Evolutionary conservation across 2,888 invertebrate species (phyloP), one percentile per base, ranked within the genome.

Genomic region (Chloromyia formosa): DNA sequence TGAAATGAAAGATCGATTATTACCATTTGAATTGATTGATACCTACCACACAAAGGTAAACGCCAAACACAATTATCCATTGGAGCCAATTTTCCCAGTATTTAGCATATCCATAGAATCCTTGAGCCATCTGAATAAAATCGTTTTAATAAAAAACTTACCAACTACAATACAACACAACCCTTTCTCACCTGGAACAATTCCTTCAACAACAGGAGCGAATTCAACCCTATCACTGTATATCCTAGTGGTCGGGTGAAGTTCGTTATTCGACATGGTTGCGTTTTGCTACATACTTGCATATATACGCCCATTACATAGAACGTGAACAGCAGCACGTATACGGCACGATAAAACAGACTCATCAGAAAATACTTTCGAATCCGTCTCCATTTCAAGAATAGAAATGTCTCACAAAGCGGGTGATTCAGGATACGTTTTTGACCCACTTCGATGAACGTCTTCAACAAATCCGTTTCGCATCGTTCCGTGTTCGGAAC

Each of bases 71-170:
- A 68, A 94, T 93, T 20, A 92, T 86, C 89, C 93, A 91, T 82
- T 94, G 94, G 62, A 94, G 86, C 90, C 92, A 93, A 83, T 95
- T 94, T 82, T 95, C 94, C 93, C 94, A 94, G 78, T 93, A 91
- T 78, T 89, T 88, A 1, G 92, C 88, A 80, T 95, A 94, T n/a
- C 88, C 88, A 27, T 87, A 88, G 84, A 92, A 89, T 66, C 90
- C 90, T 76, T 94, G 92, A 0, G 90, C 90, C 77, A 94, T 88
- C 86, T 94, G n/a, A 53, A n/a, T n/a, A 20, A 71, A 61, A 61
- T n/a, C 35, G n/a, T 14, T 22, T 35, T 35, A 35, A 35, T 35
- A 4, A 35, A 35, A 35, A 35, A 35, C 7, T 35, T 2, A 4
- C 7, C 27, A 35, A 35, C 27, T 35, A 4, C 7, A 35, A 2